These are phyloP conservation scores for Pelochelys cantorii DNA, from an alignment of 2,797 vertebrate genomes.

Conservation along the genomic window DNA sequence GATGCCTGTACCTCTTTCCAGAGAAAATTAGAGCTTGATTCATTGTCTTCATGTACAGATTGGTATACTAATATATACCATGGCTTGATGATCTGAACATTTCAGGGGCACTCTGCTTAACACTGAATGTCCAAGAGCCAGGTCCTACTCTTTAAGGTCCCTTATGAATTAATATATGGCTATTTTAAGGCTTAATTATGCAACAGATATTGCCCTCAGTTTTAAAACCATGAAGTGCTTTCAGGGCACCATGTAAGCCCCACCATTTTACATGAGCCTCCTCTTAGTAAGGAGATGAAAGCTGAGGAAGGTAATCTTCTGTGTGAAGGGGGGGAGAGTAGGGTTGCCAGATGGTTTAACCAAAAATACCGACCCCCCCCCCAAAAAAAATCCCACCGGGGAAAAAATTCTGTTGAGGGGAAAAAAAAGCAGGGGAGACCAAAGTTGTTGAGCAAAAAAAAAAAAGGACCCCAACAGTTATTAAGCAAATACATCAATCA, in stretches of 20 bases:
- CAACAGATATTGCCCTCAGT: not conserved
- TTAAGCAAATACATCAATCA: no score
- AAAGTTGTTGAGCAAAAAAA: no score
- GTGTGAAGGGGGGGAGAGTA: not conserved
- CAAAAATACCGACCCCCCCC: no score
- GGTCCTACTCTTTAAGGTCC: not conserved
- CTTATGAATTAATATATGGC: not conserved
- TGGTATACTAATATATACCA: not conserved
- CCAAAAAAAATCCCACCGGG: no score
- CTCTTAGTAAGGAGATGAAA: not conserved
- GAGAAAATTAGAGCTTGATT: not conserved
- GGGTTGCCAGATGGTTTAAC: no score
- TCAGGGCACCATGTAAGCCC: not conserved
- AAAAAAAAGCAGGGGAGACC: no score
- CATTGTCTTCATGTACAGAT: not conserved
- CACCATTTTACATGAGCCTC: not conserved
- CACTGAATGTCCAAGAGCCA: slow-evolving; percentile 1
- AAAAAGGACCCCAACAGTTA: no score
- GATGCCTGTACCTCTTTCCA: not conserved
- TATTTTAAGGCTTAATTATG: not conserved
- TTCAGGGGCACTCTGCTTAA: not conserved
- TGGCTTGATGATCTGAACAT: not conserved
- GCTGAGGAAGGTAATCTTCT: not conserved
- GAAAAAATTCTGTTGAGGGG: no score
- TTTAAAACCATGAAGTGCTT: not conserved